Base-by-base conservation (phyloP, 35 echinoderm and acorn worm genomes). In the Nesometra sesokonis region DNA sequence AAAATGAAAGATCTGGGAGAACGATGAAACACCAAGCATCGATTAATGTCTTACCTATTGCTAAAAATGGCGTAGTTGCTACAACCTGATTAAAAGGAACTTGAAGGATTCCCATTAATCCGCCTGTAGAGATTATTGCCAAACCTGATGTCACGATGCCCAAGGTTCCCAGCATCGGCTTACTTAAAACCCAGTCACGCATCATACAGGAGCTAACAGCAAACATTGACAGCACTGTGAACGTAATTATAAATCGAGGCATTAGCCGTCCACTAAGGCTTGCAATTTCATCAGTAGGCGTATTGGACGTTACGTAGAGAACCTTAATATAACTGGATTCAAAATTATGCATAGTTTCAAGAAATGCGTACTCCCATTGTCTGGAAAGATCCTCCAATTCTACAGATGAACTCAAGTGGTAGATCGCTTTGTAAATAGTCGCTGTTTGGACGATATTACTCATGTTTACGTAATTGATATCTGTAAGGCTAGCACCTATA, bases 161-260 rank as follows among this genome's bases (percentile, higher is more conserved):
- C 33, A 99, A 82, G 32, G 90, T 84, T 0, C 96, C 96, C 0
- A 99, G 85, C 96, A 92, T 94, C 5, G 96, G 96, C 76, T 99
- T 99, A 46, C 96, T 99, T 0, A 92, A 89, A 17, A 99, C 96
- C 92, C 96, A 99, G 43, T 99, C 96, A 34, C 92, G 57, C 96
- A 99, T 99, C 38, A 99, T 99, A 38, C 96, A 99, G 5, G 92
- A 99, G 38, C 87, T 86, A 30, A 99, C 90, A 32, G 96, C 92
- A 90, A 99, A 99, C 5, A 93, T 33, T 5, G 94, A 86, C 88
- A 99, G 86, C 87, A 99, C 91, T 37, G 35, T 77, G 37, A 99
- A 94, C 0, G 96, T 99, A 21, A 82, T 80, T 0, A 78, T 84
- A 82, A 99, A 99, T 11, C 92, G 87, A 0, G 96, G 96, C 9